phyloP scores from a whole-genome alignment of 2,888 invertebrate species.

The Cryptocephalus primarius region DNA sequence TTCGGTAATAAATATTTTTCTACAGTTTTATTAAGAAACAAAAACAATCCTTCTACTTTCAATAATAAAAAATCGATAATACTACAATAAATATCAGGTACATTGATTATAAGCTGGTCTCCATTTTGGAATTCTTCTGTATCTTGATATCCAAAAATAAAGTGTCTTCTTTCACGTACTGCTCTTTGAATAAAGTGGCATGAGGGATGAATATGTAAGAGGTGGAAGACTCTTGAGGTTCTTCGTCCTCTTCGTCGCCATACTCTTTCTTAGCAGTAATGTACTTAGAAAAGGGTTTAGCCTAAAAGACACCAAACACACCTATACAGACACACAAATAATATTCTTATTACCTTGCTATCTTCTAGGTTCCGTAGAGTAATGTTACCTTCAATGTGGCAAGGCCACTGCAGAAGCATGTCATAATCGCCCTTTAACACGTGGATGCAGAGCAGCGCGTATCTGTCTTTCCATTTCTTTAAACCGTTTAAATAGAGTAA shows the following conservation, averaged over 20 bases:
- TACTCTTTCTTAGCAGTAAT: constrained; percentile 44
- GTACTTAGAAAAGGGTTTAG: constrained; percentile 52
- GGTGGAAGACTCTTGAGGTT: constrained; percentile 37
- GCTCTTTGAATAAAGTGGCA: constrained; percentile 47
- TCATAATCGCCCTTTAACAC: constrained; percentile 62
- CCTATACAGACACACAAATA: not conserved
- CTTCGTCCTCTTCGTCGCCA: constrained; percentile 36
- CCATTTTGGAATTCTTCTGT: constrained; percentile 10
- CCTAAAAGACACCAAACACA: constrained; percentile 31
- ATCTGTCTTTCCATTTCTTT: constrained; percentile 66
- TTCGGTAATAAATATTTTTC: too few species aligned
- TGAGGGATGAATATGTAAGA: constrained; percentile 59
- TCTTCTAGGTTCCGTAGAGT: constrained; percentile 42
- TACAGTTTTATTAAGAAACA: not conserved
- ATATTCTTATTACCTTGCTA: constrained; percentile 21
- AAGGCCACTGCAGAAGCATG: constrained; percentile 61
- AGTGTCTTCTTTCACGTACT: constrained; percentile 48
- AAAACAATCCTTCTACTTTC: not conserved
- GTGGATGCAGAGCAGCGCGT: constrained; percentile 57
- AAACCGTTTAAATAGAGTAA: constrained; percentile 62
- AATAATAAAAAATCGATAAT: not conserved
- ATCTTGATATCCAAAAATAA: constrained; percentile 49
- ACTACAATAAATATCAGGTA: not conserved
- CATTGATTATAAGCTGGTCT: constrained; percentile 18
- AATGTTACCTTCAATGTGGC: constrained; percentile 53